Base-by-base conservation (phyloP, 1,140 invertebrate species). In the Tetragnatha versicolor region DNA sequence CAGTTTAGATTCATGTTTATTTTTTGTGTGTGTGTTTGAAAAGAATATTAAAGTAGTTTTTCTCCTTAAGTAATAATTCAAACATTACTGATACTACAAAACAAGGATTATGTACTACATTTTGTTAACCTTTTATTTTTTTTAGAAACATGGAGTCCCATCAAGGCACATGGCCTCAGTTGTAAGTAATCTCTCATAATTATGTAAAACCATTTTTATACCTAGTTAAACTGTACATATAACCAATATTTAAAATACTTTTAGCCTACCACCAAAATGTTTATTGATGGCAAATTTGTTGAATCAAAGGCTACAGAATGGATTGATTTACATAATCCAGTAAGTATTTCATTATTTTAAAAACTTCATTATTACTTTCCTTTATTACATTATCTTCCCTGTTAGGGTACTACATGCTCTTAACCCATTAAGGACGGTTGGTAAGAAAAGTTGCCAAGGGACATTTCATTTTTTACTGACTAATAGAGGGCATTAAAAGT, bases 251-350 rank as follows among this genome's bases (percentile, higher is more conserved):
- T 29, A 35, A 49, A 53, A 12, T 55, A n/a, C 47, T 60, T 80
- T 7, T 9, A 81, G 80, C 82, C 84, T 6, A 85, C 91, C 12
- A 95, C 94, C 14, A 98, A 98, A 88, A 89, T 98, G 70, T 98
- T 94, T 85, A 96, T 99, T 80, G 91, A 98, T 90, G 96, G 96
- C 77, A 91, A 98, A 87, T 96, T 95, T 87, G 89, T 97, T 1
- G 96, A 98, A 73, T 98, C 97, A 0, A 93, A 97, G 86, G 90
- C 95, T 2, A 91, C 86, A 14, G 92, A 98, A 83, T 98, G 95
- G 92, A 93, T 97, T 82, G 95, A 99, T 84, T 88, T 99, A 1
- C 93, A 95, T 81, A 93, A 99, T 87, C 97, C 97, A 79, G 89
- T 97, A 79, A 89, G 93, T 84, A 63, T 66, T 27, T 31, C 7